A percentile compares a stretch with the other conserved stretches of the same genome.
Evolutionary conservation across 2,888 invertebrate species (phyloP).

Genomic region (Hydropsyche betteni): DNA sequence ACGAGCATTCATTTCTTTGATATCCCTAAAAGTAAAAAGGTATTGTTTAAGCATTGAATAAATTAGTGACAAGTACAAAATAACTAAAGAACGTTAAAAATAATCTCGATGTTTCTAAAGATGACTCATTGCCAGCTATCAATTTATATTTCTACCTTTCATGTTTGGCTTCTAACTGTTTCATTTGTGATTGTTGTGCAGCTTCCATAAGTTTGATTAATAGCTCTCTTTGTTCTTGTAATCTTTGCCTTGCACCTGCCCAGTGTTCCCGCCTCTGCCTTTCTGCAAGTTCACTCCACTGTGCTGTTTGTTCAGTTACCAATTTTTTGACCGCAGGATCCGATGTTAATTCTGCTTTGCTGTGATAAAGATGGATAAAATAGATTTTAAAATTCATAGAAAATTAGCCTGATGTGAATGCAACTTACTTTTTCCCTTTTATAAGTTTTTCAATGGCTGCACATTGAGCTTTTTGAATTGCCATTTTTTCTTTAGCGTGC

Average conservation of each 20-base stretch:
- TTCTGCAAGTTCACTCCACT: conserved; percentile 93
- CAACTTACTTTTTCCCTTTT: conserved; percentile 87
- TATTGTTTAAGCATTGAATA: not conserved
- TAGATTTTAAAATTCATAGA: conserved; percentile 10
- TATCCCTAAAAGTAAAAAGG: conserved; percentile 70
- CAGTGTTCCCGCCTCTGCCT: conserved; percentile 85
- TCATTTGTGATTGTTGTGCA: conserved; percentile 85
- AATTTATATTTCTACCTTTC: conserved; percentile 68
- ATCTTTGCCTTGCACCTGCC: conserved; percentile 80
- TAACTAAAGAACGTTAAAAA: no score
- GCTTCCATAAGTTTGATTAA: conserved; percentile 81
- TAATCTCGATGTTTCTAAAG: not conserved
- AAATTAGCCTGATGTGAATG: conserved; percentile 27
- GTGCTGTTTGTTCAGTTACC: conserved; percentile 90
- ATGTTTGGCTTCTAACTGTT: conserved; percentile 88
- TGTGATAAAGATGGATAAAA: conserved; percentile 56
- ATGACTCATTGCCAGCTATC: not conserved
- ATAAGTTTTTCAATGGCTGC: conserved; percentile 91
- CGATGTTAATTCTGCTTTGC: conserved; percentile 81
- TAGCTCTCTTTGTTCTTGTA: conserved; percentile 84
- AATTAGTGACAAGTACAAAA: not conserved
- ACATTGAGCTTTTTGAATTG: conserved; percentile 92
- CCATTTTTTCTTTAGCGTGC: conserved; percentile 90
- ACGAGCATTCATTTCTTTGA: conserved; percentile 93
- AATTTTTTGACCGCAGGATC: conserved; percentile 82